Evolutionary conservation across 2,113 vertebrate genomes (phyloP), one percentile per base, ranked within the genome.

Genomic region (Lynx canadensis): DNA sequence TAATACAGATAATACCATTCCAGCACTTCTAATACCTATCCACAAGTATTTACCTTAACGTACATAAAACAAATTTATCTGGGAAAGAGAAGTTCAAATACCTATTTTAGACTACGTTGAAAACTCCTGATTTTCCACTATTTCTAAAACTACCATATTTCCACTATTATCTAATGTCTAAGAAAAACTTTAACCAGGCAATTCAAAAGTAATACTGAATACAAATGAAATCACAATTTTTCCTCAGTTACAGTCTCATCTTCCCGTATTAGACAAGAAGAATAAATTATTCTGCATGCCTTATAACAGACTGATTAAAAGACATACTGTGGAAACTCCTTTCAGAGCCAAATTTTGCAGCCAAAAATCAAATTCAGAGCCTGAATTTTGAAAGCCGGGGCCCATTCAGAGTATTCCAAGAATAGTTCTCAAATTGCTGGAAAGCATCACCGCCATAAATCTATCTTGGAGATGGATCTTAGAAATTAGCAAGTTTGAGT

Each of bases 371-470:
- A 93, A 93, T 92, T 95, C 25, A 27, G 83, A 97, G 38, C 87
- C 92, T 84, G 76, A 33, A 48, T 88, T 93, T 94, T 96, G 89
- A 14, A 94, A 89, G 81, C 80, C 41, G 66, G 93, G 60, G 91
- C 21, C 81, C 88, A 96, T 88, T 90, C 88, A 96, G 66, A 94
- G 80, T 63, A 91, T 93, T 94, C 93, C 65, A 89, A 91, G 78
- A 98, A 81, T 91, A 92, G 60, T 85, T 95, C n/a, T 97, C 68
- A 94, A 86, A 89, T 90, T 84, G 69, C 41, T 96, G 50, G 89
- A 94, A 97, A 97, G 93, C 45, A 94, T 84, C 33, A 19, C 36
- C 94, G 93, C n/a, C 45, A 38, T 50, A 86, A 88, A 71, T 81
- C 27, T 80, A 65, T 74, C 63, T 94, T 90, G 23, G 19, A 97